phyloP scores from a whole-genome alignment of 2,797 vertebrate genomes.

The Phalanger gymnotis region DNA sequence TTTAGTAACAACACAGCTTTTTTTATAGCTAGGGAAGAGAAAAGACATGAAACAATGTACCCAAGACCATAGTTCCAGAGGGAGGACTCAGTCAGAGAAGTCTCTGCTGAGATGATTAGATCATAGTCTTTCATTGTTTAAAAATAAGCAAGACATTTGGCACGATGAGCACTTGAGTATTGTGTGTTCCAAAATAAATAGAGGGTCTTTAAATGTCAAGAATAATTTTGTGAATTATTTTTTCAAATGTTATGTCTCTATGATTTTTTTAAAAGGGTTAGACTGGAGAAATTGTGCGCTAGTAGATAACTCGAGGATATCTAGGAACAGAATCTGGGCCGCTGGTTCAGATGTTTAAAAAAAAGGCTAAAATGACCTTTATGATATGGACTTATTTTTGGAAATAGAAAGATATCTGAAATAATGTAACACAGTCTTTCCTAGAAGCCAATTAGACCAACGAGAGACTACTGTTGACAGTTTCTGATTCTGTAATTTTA shows the following conservation, averaged over 20 bases:
- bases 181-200: not conserved
- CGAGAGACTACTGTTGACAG: slow-evolving; percentile 11
- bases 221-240: not conserved
- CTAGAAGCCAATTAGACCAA: not conserved
- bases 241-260: not conserved
- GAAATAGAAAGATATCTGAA: slow-evolving; percentile 9
- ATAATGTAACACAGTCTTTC: not conserved
- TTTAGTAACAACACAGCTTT: not conserved
- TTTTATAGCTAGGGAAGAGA: not conserved
- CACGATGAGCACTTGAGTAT: not conserved
- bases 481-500: slow-evolving; percentile 47
- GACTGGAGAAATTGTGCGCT: not conserved
- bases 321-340: not conserved
- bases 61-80: not conserved
- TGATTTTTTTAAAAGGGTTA: not conserved
- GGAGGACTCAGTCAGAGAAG: not conserved
- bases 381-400: not conserved
- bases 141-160: not conserved
- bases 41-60: not conserved
- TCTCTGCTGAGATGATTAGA: not conserved
- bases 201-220: not conserved
- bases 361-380: not conserved
- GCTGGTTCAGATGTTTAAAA: not conserved
- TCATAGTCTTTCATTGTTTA: not conserved
- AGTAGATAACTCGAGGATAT: not conserved